Conservation (phyloP, 2,888 invertebrate species). For the Tillus elongatus region DNA sequence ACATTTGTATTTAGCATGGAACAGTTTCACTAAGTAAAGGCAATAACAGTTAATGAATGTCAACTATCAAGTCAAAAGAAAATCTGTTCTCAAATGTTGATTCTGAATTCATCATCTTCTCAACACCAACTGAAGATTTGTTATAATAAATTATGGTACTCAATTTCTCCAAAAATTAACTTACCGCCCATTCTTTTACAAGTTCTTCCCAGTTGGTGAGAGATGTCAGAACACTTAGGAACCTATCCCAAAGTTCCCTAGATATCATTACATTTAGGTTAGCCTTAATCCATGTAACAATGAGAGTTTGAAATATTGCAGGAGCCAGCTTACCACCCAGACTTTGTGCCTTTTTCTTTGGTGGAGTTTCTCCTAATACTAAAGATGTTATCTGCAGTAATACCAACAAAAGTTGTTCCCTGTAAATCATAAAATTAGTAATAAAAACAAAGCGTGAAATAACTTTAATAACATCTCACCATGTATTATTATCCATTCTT, state of each 20-base stretch:
- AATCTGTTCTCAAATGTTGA: no score
- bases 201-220: constrained; percentile 91
- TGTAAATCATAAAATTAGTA: constrained; percentile 33
- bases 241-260: constrained; percentile 86
- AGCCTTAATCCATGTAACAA: constrained; percentile 97
- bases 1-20: no score
- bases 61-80: no score
- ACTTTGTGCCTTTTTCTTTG: constrained; percentile 65
- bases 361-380: constrained; percentile 71
- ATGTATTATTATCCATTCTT: constrained; percentile 82
- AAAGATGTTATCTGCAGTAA: constrained; percentile 86
- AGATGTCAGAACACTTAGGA: constrained; percentile 75
- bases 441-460: not conserved
- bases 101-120: no score
- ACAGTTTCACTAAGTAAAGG: no score
- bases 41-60: no score
- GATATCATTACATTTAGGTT: constrained; percentile 89
- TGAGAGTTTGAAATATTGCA: constrained; percentile 84
- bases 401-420: constrained; percentile 80
- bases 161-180: no score
- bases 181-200: constrained; percentile 90
- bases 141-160: no score
- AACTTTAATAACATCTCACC: constrained; percentile 49
- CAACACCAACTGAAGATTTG: no score
- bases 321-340: constrained; percentile 74